phyloP scores from a whole-genome alignment of 2,888 invertebrate species.

The Oxytorus armatus region DNA sequence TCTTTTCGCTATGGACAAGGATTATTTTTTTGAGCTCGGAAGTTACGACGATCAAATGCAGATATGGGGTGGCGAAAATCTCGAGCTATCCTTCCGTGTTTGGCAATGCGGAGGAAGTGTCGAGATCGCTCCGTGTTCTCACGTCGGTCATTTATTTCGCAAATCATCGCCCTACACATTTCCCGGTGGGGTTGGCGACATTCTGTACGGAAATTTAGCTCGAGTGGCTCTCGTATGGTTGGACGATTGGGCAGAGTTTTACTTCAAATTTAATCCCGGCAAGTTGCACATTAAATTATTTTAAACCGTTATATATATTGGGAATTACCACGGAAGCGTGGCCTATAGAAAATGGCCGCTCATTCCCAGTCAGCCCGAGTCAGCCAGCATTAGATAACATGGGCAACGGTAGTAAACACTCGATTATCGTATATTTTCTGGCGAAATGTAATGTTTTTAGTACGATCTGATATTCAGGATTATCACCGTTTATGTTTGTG shows the following conservation, averaged over 20 bases:
- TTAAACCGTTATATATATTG: no score
- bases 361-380: no score
- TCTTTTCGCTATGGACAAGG: constrained; percentile 94
- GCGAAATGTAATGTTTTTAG: no score
- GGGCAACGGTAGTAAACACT: no score
- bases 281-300: constrained; percentile 58
- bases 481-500: no score
- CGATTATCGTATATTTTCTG: no score
- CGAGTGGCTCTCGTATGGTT: constrained; percentile 98
- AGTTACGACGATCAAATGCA: constrained; percentile 90
- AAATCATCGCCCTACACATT: constrained; percentile 98
- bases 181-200: constrained; percentile 94
- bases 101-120: constrained; percentile 98
- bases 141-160: constrained; percentile 97
- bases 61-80: constrained; percentile 99
- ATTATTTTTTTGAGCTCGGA: constrained; percentile 95
- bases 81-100: constrained; percentile 97
- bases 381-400: no score
- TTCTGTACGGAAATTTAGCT: constrained; percentile 95
- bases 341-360: no score
- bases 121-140: constrained; percentile 96
- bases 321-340: no score
- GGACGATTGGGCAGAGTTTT: constrained; percentile 98
- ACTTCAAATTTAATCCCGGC: constrained; percentile 93
- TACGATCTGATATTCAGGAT: no score